phyloP scores from a whole-genome alignment of 2,797 vertebrate genomes.

The Trichosurus vulpecula region DNA sequence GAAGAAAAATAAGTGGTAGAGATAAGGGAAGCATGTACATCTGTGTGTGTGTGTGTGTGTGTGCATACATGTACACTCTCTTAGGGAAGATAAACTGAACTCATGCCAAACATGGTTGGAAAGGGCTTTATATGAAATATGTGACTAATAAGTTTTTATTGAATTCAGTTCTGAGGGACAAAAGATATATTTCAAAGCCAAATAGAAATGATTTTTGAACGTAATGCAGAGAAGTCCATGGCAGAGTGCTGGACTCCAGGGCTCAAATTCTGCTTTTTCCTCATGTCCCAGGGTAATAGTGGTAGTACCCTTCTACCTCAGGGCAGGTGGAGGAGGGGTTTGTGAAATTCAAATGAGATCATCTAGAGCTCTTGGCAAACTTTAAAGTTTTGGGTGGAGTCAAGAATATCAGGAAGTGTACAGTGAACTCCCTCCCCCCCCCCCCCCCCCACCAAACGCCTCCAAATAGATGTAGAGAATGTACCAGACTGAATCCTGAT shows the following conservation, averaged over 20 bases:
- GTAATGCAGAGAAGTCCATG: background rate
- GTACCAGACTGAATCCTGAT: background rate
- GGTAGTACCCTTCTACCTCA: background rate
- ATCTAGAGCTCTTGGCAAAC: background rate
- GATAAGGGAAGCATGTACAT: background rate
- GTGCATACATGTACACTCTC: fast-evolving
- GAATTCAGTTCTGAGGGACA: background rate
- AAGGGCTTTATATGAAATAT: background rate
- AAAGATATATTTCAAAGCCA: background rate
- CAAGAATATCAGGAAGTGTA: background rate
- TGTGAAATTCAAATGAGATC: background rate
- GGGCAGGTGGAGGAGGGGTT: background rate
- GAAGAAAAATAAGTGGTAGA: background rate
- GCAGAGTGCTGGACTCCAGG: background rate
- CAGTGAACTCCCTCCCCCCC: too few relatives aligned
- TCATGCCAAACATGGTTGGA: background rate
- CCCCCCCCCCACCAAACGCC: too few relatives aligned
- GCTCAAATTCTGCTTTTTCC: background rate
- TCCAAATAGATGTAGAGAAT: background rate
- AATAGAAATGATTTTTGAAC: background rate
- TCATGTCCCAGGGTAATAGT: background rate
- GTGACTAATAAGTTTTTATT: background rate
- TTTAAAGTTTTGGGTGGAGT: background rate
- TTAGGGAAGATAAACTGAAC: background rate
- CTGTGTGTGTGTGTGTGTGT: background rate